Evolutionary conservation across 1,140 invertebrate genomes (phyloP), one percentile per base, ranked within the genome.

Genomic region (Pollicipes pollicipes): DNA sequence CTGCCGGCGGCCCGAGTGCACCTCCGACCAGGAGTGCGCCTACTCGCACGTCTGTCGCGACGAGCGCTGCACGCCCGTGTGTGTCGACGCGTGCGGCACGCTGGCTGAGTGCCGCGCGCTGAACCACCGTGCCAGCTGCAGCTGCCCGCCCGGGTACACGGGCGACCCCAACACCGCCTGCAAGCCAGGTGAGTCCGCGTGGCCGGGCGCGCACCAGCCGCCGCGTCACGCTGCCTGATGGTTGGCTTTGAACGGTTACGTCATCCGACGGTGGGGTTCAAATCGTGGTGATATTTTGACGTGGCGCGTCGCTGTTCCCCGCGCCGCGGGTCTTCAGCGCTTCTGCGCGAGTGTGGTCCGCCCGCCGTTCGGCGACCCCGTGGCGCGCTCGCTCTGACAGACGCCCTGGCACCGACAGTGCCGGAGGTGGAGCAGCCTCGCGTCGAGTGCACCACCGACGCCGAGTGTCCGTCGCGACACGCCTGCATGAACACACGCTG

Each of bases 71-170:
- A n/a, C 73, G 75, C 67, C 89, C 0, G 77, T 84, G 13, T 94
- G 91, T 76, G 26, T n/a, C 6, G 21, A 27, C 63, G 63, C 63
- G 6, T 89, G 80, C 73, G 79, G 78, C 3, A 70, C 74, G 24
- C 92, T 93, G 79, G 90, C 91, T 0, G 88, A 92, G 73, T 95
- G 93, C 76, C 84, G 88, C 24, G 87, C 91, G 8, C 82, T 89
- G 4, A 84, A 88, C 72, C 84, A 89, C 75, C 82, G 83, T 73
- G 86, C 90, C 0, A 85, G 89, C 74, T 79, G 78, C 80, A 68
- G 86, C 69, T 95, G 92, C 80, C 87, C 89, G 67, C 86, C 90
- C 30, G 90, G 89, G 26, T 93, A 88, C 74, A 83, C 81, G 67
- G 92, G 92, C 72, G 88, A 93, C 81, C 88, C 91, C 0, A 81